These are phyloP conservation scores for Troilus luridus DNA, from an alignment of 2,888 invertebrate species.

Conservation along the genomic window DNA sequence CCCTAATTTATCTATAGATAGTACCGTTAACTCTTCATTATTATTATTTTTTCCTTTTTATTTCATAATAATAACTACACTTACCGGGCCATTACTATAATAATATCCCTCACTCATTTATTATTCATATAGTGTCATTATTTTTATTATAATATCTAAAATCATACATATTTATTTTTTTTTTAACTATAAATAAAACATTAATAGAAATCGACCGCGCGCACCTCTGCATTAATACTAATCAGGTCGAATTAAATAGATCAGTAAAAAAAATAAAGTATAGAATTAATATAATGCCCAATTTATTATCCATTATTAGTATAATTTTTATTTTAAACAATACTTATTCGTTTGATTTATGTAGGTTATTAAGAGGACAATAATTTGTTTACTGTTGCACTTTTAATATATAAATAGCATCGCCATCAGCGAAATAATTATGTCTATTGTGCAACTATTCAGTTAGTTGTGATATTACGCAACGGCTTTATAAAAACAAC, in stretches of 20 bases:
- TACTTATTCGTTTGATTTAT: slow-evolving; percentile 28
- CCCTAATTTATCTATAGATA: slow-evolving; percentile 3
- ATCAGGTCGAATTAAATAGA: background rate
- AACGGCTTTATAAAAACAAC: slow-evolving; percentile 54
- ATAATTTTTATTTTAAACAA: background rate
- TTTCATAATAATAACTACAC: background rate
- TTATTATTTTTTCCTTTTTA: background rate
- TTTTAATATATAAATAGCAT: slow-evolving; percentile 58
- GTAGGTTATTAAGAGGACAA: slow-evolving; percentile 54
- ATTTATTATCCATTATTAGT: background rate
- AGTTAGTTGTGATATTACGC: slow-evolving; percentile 55
- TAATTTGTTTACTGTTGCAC: slow-evolving; percentile 54
- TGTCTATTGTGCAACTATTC: slow-evolving; percentile 55
- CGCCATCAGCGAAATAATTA: slow-evolving; percentile 56
- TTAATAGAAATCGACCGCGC: background rate
- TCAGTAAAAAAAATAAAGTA: background rate
- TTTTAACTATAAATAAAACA: background rate
- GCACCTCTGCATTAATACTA: background rate
- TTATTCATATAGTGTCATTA: background rate
- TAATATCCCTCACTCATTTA: background rate
- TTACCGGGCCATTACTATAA: background rate
- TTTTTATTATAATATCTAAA: background rate
- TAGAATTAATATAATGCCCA: background rate
- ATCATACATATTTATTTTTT: slow-evolving; percentile 29
- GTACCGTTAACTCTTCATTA: background rate